These are phyloP conservation scores for Chironomus tentans DNA, from an alignment of 2,888 invertebrate genomes.

Conservation along the genomic window DNA sequence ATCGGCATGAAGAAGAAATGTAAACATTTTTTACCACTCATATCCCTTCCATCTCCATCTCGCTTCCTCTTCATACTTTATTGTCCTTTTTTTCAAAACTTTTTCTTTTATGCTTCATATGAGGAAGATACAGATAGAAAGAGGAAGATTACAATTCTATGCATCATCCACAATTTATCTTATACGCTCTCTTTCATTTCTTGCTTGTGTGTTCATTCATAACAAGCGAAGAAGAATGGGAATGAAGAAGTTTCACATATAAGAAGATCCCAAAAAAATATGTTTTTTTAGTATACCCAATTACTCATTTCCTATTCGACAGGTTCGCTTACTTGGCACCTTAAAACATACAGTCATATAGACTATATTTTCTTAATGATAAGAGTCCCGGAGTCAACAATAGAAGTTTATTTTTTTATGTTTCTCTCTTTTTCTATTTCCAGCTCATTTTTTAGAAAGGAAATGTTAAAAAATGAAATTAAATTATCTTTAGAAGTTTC, in stretches of 20 bases:
- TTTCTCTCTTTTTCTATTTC: background rate
- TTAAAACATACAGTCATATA: background rate
- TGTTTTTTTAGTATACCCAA: background rate
- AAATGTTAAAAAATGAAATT: constrained; percentile 7
- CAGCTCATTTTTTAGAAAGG: background rate
- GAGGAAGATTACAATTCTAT: background rate
- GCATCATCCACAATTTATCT: background rate
- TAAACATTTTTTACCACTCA: constrained; percentile 11
- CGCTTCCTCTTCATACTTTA: background rate
- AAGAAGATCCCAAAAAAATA: background rate
- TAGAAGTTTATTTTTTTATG: background rate
- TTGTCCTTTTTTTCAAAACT: background rate
- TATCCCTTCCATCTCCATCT: background rate
- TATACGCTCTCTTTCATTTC: background rate
- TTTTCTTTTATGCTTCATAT: background rate
- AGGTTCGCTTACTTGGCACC: background rate
- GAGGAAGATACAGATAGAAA: background rate
- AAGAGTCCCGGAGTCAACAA: constrained; percentile 1
- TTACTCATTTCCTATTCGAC: constrained; percentile 12
- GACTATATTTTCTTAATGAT: constrained; percentile 4
- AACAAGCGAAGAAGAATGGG: background rate
- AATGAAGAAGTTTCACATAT: background rate
- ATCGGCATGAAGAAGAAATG: background rate
- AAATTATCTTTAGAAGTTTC: background rate
- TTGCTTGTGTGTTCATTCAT: background rate